phyloP scores from a whole-genome alignment of 1,140 invertebrate species.

The Bombyx mandarina region DNA sequence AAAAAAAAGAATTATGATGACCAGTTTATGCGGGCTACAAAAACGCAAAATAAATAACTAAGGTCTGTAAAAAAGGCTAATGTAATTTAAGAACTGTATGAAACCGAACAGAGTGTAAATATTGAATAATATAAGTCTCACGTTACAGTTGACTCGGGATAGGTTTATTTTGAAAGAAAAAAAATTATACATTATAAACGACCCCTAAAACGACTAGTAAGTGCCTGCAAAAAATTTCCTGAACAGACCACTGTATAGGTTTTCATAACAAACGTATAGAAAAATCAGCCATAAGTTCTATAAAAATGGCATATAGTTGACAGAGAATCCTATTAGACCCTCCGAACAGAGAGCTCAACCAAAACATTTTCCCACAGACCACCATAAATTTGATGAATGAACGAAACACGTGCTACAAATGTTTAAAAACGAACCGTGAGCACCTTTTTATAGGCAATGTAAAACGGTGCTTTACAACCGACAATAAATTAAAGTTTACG shows the following conservation, averaged over 20 bases:
- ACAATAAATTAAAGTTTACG: constrained; percentile 70
- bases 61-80: too few relatives aligned
- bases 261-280: constrained; percentile 6
- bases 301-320: constrained; percentile 14
- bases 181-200: too few relatives aligned
- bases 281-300: constrained; percentile 16
- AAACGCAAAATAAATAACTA: too few relatives aligned
- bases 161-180: too few relatives aligned
- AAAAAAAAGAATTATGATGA: not conserved
- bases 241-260: too few relatives aligned
- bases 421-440: constrained; percentile 66
- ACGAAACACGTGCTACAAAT: constrained; percentile 67
- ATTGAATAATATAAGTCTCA: too few relatives aligned
- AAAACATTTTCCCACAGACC: constrained; percentile 64
- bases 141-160: too few relatives aligned
- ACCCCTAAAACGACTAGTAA: too few relatives aligned
- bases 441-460: constrained; percentile 68
- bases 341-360: constrained; percentile 24
- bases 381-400: constrained; percentile 70
- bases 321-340: constrained; percentile 14
- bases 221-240: too few relatives aligned
- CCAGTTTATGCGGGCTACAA: too few relatives aligned
- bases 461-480: constrained; percentile 63
- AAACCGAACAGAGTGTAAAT: too few relatives aligned
- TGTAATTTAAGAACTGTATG: too few relatives aligned